Base-by-base conservation (phyloP, 2,888 invertebrate genomes). In the Netelia melanura region DNA sequence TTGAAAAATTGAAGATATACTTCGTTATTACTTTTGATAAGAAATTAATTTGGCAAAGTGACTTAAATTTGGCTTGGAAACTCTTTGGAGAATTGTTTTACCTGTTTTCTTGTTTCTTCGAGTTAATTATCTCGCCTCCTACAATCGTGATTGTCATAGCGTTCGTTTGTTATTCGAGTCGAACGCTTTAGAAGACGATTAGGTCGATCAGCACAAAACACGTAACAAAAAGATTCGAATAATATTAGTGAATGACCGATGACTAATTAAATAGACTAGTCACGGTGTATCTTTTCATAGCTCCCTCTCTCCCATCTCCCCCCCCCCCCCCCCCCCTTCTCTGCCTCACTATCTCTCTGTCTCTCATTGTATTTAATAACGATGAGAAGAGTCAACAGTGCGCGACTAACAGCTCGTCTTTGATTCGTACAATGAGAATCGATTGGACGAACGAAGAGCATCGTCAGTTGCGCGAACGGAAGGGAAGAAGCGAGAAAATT, bases 261-360 rank as follows among this genome's bases (percentile, higher is more conserved):
- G 74, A 62, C n/a, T 62, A 52, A 71, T 62, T 74, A 70, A 17
- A 64, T 75, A 38, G 48, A 76, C 21, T 21, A 23, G 62, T 74
- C 62, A 56, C 56, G 62, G 43, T 56, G 10, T 30, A 44, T 74
- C 67, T 23, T 72, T 43, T 68, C n/a, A 65, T 62, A 67, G 10
- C 21, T 17, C 44, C 3, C 48, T 38, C 38, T 38, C 10, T 30
- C 21, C 3, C 58, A 21, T 17, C 38, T 11, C 10, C 6, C 23
- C 14, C 44, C 6, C 48, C 2, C 11, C 14, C 10, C n/a, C 30
- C 2, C 8, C 6, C 10, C n/a, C 30, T 8, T 0, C 6, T 11
- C 48, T 10, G 11, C 11, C 10, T 23, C 30, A 0, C 30, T 30
- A 3, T 30, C 38, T 38, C 38, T 38, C 38, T 38, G 1, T 38